Base-by-base conservation (phyloP, 2,113 vertebrate genomes). In the Brachypodius melanocephalos region DNA sequence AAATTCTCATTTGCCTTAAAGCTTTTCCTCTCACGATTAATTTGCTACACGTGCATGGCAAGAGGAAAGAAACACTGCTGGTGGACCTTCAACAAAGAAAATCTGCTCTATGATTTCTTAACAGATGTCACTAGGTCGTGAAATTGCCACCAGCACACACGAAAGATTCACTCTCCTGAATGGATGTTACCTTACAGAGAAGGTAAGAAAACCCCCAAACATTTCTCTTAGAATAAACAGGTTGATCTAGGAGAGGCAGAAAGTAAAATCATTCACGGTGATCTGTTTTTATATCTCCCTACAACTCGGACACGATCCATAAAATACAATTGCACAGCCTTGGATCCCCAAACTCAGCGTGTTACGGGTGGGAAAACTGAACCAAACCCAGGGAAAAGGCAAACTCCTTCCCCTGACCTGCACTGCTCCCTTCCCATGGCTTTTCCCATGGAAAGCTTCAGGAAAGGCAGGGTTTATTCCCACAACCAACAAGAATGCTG, bases 351-450 rank as follows among this genome's bases (percentile, higher is more conserved):
- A 77, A 81, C 40, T 49, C 68, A 65, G 36, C 5, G 7, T 3
- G 24, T 45, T 69, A 13, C 2, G 4, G 46, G 48, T 18, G 13
- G 81, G 66, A 51, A 59, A 42, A 36, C 10, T 28, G 43, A 69
- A 43, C 29, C 69, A 25, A 79, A 61, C 28, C 25, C 61, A 55
- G 22, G 46, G 29, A 36, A 75, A 77, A 58, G 29, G n/a, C 31
- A 36, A 85, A 63, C 6, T 49, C 16, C 6, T 3, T 3, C 14
- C 34, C 65, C 8, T 63, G 57, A 15, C 22, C 62, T 31, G 15
- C 45, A 43, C 14, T 20, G 9, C 54, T 63, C 28, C 69, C 65
- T 66, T 8, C 20, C 22, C 42, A 62, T 0, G 0, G 48, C 24
- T 57, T 68, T n/a, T n/a, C n/a, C n/a, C 24, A 55, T 10, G 17